Evolutionary conservation across 1,140 invertebrate species (phyloP), one percentile per base, ranked within the genome.

Genomic region (Radopholus similis): DNA sequence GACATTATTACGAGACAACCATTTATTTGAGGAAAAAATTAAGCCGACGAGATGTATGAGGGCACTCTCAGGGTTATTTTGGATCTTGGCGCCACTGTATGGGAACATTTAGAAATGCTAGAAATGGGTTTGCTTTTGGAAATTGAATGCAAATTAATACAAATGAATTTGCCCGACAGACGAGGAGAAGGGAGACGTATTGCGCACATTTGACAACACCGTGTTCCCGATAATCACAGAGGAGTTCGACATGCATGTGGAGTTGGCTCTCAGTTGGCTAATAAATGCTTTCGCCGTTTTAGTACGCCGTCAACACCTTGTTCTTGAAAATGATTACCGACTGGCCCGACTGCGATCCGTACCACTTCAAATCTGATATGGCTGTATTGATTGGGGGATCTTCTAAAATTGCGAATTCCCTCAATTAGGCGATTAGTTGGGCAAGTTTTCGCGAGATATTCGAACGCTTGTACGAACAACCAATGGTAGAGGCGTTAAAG

Each of bases 291-390:
- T 30, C 30, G 18, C 40, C 28, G 21, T 26, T 62, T 62, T 49
- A 49, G 59, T 40, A n/a, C n/a, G n/a, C n/a, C n/a, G n/a, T 13
- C 4, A 30, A 32, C 49, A 42, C 38, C 13, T 40, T 26, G 18
- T 28, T 62, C 38, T 42, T 79, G 3, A 82, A 81, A 68, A 81
- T 81, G 78, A 56, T 81, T 15, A 81, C 81, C 4, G 78, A 83
- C 59, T 81, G 78, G 78, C 81, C 78, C 2, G 72, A 77, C 40
- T 75, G 78, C 57, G 60, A 47, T 18, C 21, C 40, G 13, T 57
- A 56, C 9, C 59, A 66, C 4, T 80, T 81, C 49, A 64, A 80
- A 38, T 58, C 68, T 5, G 78, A 81, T 57, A 32, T 62, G 40
- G 28, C 23, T 26, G 59, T 62, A 23, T 5, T 3, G n/a, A 13